Evolutionary conservation across 2,113 vertebrate genomes (phyloP).

Genomic region (Perccottus glenii): DNA sequence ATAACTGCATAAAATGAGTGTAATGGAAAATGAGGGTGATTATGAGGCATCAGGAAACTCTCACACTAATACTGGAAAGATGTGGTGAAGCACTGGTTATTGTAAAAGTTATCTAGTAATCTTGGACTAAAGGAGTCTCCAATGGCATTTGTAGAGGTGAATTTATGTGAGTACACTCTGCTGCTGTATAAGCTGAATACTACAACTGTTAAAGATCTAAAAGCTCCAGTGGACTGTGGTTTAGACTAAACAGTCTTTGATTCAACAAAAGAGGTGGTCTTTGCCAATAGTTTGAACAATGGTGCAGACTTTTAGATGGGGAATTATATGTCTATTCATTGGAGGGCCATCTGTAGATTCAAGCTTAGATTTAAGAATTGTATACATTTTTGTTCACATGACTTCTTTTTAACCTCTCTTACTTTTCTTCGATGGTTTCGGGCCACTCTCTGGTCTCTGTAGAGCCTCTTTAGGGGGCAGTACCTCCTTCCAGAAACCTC

Average conservation of each 20-base stretch:
- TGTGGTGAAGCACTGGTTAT: neutral
- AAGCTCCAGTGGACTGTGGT: too few relatives aligned
- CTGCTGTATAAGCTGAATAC: too few relatives aligned
- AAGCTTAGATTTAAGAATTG: too few relatives aligned
- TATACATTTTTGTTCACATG: neutral
- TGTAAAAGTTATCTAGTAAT: neutral
- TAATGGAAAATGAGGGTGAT: slow-evolving; percentile 37
- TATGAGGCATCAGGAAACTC: slow-evolving; percentile 17
- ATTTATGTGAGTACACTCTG: too few relatives aligned
- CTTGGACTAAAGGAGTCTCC: neutral
- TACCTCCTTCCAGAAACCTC: neutral
- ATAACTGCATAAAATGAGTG: slow-evolving; percentile 44
- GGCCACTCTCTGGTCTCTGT: neutral
- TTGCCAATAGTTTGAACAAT: too few relatives aligned
- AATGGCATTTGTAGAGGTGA: too few relatives aligned
- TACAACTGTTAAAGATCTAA: too few relatives aligned
- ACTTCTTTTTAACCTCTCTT: neutral
- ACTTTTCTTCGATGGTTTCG: neutral
- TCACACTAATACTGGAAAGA: neutral
- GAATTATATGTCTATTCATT: too few relatives aligned
- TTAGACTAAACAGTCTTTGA: too few relatives aligned
- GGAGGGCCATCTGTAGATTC: too few relatives aligned
- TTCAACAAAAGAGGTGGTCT: too few relatives aligned
- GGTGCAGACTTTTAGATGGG: too few relatives aligned
- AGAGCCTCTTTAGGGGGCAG: neutral